Evolutionary conservation across 2,888 invertebrate genomes (phyloP).

Genomic region (Cephus pygmeus): DNA sequence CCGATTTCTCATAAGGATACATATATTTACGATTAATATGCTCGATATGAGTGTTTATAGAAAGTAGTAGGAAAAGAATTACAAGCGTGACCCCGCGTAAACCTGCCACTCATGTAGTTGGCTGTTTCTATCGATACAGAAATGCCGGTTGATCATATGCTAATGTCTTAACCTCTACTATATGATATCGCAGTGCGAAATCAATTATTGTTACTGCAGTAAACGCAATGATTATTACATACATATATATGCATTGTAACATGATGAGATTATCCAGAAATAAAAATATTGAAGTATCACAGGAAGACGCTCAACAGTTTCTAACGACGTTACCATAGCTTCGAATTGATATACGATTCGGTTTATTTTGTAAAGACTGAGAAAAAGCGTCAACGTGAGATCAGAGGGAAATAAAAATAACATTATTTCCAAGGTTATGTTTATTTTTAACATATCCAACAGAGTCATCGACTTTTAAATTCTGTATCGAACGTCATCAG

Average conservation of each 20-base stretch:
- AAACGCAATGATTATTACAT: background rate
- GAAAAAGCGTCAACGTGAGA: background rate
- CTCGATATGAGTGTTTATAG: background rate
- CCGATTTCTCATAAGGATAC: background rate
- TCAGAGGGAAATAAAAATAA: conserved; percentile 25
- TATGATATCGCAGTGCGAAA: background rate
- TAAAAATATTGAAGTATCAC: background rate
- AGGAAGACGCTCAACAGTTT: background rate
- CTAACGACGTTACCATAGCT: background rate
- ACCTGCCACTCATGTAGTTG: background rate
- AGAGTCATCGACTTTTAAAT: conserved; percentile 6
- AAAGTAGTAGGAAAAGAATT: background rate
- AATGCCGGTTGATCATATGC: background rate
- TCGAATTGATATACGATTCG: background rate
- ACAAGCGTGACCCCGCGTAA: background rate
- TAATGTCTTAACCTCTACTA: background rate
- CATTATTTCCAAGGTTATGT: conserved; percentile 39
- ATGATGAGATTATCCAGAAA: background rate
- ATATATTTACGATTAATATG: background rate
- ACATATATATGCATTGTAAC: background rate
- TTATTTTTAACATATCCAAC: conserved; percentile 34
- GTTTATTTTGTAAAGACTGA: background rate
- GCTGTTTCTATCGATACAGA: background rate
- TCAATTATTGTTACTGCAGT: background rate
- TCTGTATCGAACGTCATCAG: conserved; percentile 7